Conservation (phyloP, 2,113 vertebrate species). For the Trogon surrucura region DNA sequence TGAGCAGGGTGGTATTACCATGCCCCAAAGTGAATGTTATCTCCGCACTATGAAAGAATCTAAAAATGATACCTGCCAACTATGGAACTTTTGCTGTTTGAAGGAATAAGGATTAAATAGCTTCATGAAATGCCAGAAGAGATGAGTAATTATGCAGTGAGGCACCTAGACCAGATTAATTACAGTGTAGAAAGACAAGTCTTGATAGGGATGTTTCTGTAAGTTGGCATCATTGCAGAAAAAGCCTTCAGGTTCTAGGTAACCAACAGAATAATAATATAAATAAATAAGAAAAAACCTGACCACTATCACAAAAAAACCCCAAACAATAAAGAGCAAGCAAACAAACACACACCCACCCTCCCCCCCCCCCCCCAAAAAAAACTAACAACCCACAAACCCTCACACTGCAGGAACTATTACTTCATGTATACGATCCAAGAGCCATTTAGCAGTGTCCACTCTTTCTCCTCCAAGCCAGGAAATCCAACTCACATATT, state of each 20-base stretch:
- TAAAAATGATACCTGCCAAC: slow-evolving; percentile 57
- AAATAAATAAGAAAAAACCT: not conserved
- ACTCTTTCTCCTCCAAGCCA: not conserved
- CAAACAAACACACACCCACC: not conserved
- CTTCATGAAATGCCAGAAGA: slow-evolving; percentile 47
- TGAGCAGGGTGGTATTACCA: slow-evolving; percentile 26
- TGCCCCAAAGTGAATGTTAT: slow-evolving; percentile 16
- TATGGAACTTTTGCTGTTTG: not conserved
- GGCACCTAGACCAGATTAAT: not conserved
- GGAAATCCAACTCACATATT: not conserved
- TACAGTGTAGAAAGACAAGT: not conserved
- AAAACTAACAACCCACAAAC: not conserved
- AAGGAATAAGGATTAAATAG: slow-evolving; percentile 29
- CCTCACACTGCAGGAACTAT: not conserved
- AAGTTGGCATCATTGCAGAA: not conserved
- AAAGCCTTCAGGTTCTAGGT: not conserved
- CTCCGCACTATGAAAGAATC: slow-evolving; percentile 17
- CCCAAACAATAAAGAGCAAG: not conserved
- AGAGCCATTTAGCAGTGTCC: not conserved
- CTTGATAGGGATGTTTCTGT: not conserved
- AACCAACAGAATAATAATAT: not conserved
- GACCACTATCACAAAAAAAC: not conserved
- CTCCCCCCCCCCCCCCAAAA: accelerated
- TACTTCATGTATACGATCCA: not conserved
- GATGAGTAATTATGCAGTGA: slow-evolving; percentile 34